Evolutionary conservation across 2,113 vertebrate species (phyloP).

Genomic region (Empidonax alnorum): DNA sequence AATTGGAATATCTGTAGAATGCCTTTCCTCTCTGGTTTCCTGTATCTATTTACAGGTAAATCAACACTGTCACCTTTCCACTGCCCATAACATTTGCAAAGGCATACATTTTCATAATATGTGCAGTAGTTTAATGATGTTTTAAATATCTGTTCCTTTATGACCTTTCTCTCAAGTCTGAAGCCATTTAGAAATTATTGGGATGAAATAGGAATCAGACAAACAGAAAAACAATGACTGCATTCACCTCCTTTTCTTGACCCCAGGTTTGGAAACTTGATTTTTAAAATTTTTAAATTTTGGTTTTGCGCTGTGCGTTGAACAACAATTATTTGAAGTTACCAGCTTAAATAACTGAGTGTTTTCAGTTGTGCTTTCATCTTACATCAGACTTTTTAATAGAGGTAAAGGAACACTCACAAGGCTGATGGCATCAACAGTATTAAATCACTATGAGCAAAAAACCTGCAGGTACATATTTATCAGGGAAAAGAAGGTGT

Average conservation of each 20-base stretch:
- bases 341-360: background rate
- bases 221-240: background rate
- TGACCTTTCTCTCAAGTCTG: background rate
- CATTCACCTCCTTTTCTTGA: background rate
- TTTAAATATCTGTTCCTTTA: background rate
- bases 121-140: background rate
- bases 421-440: background rate
- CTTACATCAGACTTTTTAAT: background rate
- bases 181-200: background rate
- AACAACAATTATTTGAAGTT: background rate
- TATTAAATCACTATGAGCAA: background rate
- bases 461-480: background rate
- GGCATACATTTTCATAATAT: conserved; percentile 24
- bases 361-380: background rate
- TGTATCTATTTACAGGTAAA: conserved; percentile 53
- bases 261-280: background rate
- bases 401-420: background rate
- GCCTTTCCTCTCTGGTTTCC: conserved; percentile 50
- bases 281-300: background rate
- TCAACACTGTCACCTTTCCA: conserved; percentile 41
- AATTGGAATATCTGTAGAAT: background rate
- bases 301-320: background rate
- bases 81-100: background rate
- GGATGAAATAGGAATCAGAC: background rate
- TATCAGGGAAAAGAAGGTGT: background rate